Evolutionary conservation across 2,797 vertebrate species (phyloP).

Genomic region (Rhinatrema bivittatum): DNA sequence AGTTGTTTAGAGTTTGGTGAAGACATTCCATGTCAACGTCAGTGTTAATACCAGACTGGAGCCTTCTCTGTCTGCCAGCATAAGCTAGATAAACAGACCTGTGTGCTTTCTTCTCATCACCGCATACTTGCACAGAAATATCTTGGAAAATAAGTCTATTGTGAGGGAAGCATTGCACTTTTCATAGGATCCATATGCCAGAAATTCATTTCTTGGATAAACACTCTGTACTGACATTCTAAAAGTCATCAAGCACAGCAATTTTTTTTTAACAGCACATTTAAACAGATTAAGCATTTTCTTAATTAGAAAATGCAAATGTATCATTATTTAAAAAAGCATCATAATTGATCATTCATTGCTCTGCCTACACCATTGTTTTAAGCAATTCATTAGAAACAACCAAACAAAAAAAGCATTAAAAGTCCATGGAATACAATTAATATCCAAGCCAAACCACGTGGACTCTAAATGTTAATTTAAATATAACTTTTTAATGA

Average conservation of each 20-base stretch:
- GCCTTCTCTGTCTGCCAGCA: slow-evolving; percentile 72
- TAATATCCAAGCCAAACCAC: too few relatives aligned
- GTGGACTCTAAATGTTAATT: too few relatives aligned
- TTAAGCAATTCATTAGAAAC: too few relatives aligned
- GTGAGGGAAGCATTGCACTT: slow-evolving; percentile 63
- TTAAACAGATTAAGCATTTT: slow-evolving; percentile 52
- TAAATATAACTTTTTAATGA: too few relatives aligned
- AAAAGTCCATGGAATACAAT: too few relatives aligned
- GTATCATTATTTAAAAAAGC: too few relatives aligned
- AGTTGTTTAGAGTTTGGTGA: slow-evolving; percentile 80
- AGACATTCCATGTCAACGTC: slow-evolving; percentile 72
- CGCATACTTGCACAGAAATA: slow-evolving; percentile 49
- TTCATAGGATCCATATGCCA: slow-evolving; percentile 60
- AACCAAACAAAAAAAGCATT: too few relatives aligned
- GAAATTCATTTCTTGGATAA: slow-evolving; percentile 60
- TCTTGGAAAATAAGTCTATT: slow-evolving; percentile 55
- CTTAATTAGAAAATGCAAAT: too few relatives aligned
- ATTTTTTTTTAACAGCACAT: too few relatives aligned
- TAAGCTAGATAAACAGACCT: slow-evolving; percentile 78
- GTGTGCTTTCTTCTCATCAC: slow-evolving; percentile 70
- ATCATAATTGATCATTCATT: too few relatives aligned
- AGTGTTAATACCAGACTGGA: slow-evolving; percentile 83
- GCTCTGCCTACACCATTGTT: too few relatives aligned
- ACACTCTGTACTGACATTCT: slow-evolving; percentile 66
- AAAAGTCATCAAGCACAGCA: too few relatives aligned